Evolutionary conservation across 1,140 invertebrate genomes (phyloP), one percentile per base, ranked within the genome.

Genomic region (Frieseomelitta varia): DNA sequence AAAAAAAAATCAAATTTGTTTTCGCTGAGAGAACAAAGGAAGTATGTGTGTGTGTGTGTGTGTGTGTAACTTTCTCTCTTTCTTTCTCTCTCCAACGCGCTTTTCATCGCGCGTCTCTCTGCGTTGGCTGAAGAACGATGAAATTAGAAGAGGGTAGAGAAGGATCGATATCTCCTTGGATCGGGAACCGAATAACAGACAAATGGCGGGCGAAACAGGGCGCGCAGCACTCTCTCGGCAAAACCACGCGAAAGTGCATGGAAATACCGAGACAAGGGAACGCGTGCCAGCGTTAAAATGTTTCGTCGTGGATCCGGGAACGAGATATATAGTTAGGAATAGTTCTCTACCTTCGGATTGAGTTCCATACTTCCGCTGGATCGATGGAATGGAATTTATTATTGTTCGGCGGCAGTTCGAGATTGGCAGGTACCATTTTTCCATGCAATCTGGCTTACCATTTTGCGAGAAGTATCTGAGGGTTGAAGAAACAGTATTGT

Each of bases 141-240:
- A 72, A 79, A 79, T 72, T 79, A 79, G 58, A 53, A 34, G 10
- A 8, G 12, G 58, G 34, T 53, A 30, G 4, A 58, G 27, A 55
- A 4, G 21, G 19, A 80, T n/a, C 56, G 39, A 69, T 24, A n/a
- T 61, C 8, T 24, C 2, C 17, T 65, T 10, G 21, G 0, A 61
- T 12, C 55, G 39, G 56, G 55, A 79, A 79, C 24, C 39, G 34
- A 79, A 79, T 78, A 71, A 79, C 53, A 17, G 19, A 56, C 30
- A 47, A 77, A 77, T 56, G n/a, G 53, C 21, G 19, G 15, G 14
- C 3, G 39, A 30, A 63, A 81, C 47, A 74, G 53, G 79, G 24
- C 6, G 8, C 6, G 8, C 12, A 10, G 61, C 30, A 30, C 30
- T 30, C 39, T 69, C 47, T 80, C 68, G 39, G 58, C 74, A 63